phyloP scores from a whole-genome alignment of 2,888 invertebrate species.

The Trilocha varians region DNA sequence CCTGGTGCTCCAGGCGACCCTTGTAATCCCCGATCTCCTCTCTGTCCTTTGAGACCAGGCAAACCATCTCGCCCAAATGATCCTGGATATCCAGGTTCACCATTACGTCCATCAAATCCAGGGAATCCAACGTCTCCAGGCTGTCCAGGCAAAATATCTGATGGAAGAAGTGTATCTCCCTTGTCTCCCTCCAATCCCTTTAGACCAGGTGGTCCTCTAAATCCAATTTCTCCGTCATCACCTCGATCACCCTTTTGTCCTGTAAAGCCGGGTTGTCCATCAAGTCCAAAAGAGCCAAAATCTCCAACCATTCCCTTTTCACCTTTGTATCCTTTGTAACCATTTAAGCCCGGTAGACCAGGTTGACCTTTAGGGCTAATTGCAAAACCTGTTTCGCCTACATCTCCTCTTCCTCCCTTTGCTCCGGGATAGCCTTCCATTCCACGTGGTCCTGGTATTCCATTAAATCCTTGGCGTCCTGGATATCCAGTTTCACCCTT shows the following conservation, averaged over 20 bases:
- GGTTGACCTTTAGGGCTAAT: slow-evolving; percentile 62
- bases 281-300: slow-evolving; percentile 56
- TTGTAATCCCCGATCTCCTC: slow-evolving; percentile 47
- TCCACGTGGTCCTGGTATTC: slow-evolving; percentile 74
- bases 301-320: slow-evolving; percentile 67
- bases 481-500: slow-evolving; percentile 64
- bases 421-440: slow-evolving; percentile 76
- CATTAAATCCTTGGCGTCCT: slow-evolving; percentile 54
- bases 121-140: slow-evolving; percentile 43
- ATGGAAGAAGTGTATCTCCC: slow-evolving; percentile 46
- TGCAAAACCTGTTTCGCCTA: slow-evolving; percentile 75
- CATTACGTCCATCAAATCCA: slow-evolving; percentile 58
- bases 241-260: slow-evolving; percentile 65
- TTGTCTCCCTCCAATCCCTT: slow-evolving; percentile 69
- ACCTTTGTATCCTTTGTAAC: slow-evolving; percentile 41
- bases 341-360: slow-evolving; percentile 63
- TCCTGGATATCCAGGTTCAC: slow-evolving; percentile 74
- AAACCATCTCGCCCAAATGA: slow-evolving; percentile 63
- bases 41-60: slow-evolving; percentile 49
- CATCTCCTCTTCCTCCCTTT: slow-evolving; percentile 74
- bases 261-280: slow-evolving; percentile 65
- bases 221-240: slow-evolving; percentile 63
- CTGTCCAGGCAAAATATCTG: slow-evolving; percentile 44
- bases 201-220: slow-evolving; percentile 61
- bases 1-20: slow-evolving; percentile 57